A percentile compares a stretch with the other conserved stretches of the same genome.
These are phyloP conservation scores for Dolomedes plantarius DNA, from an alignment of 2,888 invertebrate genomes.

Conservation along the genomic window DNA sequence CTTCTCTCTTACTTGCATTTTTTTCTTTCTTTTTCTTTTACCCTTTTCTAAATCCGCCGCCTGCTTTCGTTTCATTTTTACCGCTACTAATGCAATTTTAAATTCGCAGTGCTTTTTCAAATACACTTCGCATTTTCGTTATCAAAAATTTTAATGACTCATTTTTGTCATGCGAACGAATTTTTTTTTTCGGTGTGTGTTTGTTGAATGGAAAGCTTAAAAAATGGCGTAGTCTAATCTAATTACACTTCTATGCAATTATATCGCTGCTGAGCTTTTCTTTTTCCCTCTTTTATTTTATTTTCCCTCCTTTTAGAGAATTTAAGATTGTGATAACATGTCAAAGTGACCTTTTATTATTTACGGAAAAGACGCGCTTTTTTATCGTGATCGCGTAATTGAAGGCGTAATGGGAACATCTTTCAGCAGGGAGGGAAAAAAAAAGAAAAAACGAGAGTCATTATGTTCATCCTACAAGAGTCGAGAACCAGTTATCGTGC, in stretches of 20 bases:
- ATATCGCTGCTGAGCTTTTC: background rate
- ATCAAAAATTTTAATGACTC: constrained; percentile 12
- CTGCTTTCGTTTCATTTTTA: background rate
- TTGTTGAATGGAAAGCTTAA: background rate
- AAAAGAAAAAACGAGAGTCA: background rate
- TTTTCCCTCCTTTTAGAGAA: background rate
- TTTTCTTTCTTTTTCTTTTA: background rate
- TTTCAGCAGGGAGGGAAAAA: background rate
- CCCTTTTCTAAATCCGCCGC: background rate
- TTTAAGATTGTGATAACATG: background rate
- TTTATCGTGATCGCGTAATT: background rate
- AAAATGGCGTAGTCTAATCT: background rate
- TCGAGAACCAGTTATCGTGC: too few relatives aligned
- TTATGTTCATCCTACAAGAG: too few relatives aligned
- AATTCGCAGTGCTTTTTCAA: background rate
- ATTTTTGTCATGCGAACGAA: background rate
- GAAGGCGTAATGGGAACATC: background rate
- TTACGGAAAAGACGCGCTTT: background rate
- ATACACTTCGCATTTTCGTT: background rate
- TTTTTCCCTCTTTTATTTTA: background rate
- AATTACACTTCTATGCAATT: constrained; percentile 7
- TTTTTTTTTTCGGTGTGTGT: background rate
- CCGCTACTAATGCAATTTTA: background rate
- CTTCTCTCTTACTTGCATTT: background rate
- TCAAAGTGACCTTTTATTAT: background rate